A percentile compares a stretch with the other conserved stretches of the same genome.
phyloP scores from a whole-genome alignment of 2,113 vertebrate genomes.

The Siniperca knerii region DNA sequence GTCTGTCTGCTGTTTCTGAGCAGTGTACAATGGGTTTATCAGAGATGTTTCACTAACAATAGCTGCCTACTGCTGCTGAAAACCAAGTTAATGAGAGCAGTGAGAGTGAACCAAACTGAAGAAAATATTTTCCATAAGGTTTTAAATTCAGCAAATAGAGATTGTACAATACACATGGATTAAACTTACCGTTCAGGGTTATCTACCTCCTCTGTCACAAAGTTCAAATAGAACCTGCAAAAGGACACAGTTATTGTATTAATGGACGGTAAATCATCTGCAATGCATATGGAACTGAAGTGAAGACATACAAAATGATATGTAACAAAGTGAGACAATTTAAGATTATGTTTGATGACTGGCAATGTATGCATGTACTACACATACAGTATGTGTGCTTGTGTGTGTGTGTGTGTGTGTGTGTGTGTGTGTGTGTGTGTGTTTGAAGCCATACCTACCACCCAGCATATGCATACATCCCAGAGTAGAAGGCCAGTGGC shows the following conservation, averaged over 20 bases:
- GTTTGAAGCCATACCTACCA: conserved; percentile 88
- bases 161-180: background rate
- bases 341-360: background rate
- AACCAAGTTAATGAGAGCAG: too few relatives aligned
- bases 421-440: conserved; percentile 5
- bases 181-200: conserved; percentile 92
- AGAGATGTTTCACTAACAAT: too few relatives aligned
- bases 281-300: background rate
- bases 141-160: background rate
- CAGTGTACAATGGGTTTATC: too few relatives aligned
- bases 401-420: conserved; percentile 4
- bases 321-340: background rate
- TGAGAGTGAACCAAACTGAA: too few relatives aligned
- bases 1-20: too few relatives aligned
- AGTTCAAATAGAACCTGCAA: conserved; percentile 97
- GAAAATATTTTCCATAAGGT: background rate
- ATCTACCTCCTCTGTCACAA: conserved; percentile 96
- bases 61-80: too few relatives aligned
- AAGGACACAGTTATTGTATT: conserved; percentile 16
- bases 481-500: conserved; percentile 97
- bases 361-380: background rate
- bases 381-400: background rate
- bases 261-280: background rate
- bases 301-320: background rate
- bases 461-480: conserved; percentile 98